Percentiles rank a stretch among this genome's conserved stretches.
Evolutionary conservation across 2,888 invertebrate species (phyloP).

Genomic region (Drosophila lacicola): DNA sequence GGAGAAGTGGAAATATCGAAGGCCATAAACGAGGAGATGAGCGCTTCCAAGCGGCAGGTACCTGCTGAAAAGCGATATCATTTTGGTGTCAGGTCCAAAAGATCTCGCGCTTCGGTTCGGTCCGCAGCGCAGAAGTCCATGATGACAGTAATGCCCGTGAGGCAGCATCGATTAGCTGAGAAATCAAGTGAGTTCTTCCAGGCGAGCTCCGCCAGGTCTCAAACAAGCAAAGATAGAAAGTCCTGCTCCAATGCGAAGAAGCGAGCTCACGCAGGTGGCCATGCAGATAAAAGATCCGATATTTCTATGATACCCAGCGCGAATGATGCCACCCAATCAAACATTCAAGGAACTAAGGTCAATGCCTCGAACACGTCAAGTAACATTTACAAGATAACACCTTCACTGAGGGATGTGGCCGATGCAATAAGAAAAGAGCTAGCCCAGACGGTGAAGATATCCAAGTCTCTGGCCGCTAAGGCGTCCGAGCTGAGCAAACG

Average conservation of each 20-base stretch:
- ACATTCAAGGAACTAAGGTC: neutral
- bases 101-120: neutral
- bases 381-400: neutral
- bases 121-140: constrained; percentile 8
- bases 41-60: constrained; percentile 36
- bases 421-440: constrained; percentile 25
- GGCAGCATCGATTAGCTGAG: constrained; percentile 11
- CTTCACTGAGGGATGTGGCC: constrained; percentile 15
- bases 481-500: constrained; percentile 43
- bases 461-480: constrained; percentile 26
- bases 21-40: constrained; percentile 64
- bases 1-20: constrained; percentile 51
- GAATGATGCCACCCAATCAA: neutral
- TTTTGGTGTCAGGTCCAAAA: constrained; percentile 20
- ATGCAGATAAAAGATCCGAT: neutral
- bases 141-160: constrained; percentile 38
- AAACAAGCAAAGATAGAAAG: too few species aligned
- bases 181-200: constrained; percentile 8
- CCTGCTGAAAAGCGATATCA: constrained; percentile 30
- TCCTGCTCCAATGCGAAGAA: too few species aligned
- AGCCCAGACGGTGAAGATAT: neutral
- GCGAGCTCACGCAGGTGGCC: constrained; percentile 4
- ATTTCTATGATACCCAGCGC: neutral
- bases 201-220: neutral
- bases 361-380: neutral